These are phyloP conservation scores for Gymnoscopelus microlampas DNA, from an alignment of 2,797 vertebrate species.

Conservation along the genomic window DNA sequence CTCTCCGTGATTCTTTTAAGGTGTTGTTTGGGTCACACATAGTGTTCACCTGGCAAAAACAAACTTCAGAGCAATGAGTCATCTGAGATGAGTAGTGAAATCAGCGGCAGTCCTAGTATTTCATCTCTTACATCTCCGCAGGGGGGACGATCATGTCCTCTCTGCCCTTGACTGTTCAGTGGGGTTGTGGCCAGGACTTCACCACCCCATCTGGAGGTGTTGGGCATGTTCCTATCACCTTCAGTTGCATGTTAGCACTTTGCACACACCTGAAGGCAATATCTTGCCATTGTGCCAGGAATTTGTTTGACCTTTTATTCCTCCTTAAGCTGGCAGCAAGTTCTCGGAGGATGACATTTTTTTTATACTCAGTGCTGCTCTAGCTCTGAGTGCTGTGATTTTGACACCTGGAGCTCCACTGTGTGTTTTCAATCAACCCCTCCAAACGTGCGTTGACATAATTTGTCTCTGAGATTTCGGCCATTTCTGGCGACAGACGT, in stretches of 20 bases:
- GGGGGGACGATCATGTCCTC: slow-evolving; percentile 49
- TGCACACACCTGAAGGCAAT: slow-evolving; percentile 51
- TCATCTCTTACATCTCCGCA: slow-evolving; percentile 33
- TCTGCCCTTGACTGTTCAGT: slow-evolving; percentile 64
- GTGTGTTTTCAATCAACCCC: no score
- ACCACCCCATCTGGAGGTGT: slow-evolving; percentile 60
- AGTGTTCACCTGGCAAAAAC: slow-evolving; percentile 38
- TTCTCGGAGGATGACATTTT: no score
- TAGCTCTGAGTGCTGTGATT: no score
- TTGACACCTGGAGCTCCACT: no score
- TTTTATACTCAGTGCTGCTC: no score
- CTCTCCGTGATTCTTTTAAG: slow-evolving; percentile 23
- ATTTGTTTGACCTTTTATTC: background rate
- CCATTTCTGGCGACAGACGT: background rate
- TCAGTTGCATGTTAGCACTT: slow-evolving; percentile 59
- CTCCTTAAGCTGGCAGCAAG: background rate
- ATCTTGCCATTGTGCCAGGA: slow-evolving; percentile 21
- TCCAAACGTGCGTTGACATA: no score
- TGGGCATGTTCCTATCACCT: slow-evolving; percentile 59
- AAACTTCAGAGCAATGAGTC: slow-evolving; percentile 52
- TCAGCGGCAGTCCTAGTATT: slow-evolving; percentile 9
- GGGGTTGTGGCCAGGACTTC: slow-evolving; percentile 55
- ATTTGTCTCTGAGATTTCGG: no score
- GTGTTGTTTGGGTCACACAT: slow-evolving; percentile 17
- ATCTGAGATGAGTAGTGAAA: slow-evolving; percentile 34